Evolutionary conservation across 2,113 vertebrate species (phyloP).

Genomic region (Meriones unguiculatus): DNA sequence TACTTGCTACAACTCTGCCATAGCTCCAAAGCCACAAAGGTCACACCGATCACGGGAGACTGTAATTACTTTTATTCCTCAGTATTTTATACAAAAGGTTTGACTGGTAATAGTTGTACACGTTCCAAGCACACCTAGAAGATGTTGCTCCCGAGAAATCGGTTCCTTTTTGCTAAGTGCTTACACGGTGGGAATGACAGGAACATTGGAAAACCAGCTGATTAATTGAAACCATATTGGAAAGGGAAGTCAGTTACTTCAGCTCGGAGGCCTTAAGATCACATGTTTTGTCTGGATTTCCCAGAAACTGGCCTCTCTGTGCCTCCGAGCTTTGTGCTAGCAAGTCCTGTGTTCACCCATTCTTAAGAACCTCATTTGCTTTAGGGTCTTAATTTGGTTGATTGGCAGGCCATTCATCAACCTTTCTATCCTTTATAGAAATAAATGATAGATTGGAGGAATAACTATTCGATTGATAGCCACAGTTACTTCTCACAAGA

Average conservation of each 20-base stretch:
- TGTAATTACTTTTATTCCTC: slow-evolving; percentile 18
- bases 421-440: neutral
- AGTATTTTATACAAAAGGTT: slow-evolving; percentile 39
- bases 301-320: neutral
- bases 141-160: neutral
- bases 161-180: slow-evolving; percentile 53
- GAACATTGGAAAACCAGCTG: neutral
- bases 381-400: neutral
- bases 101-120: neutral
- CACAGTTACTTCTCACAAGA: neutral
- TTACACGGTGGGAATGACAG: neutral
- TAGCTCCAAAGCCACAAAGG: slow-evolving; percentile 25
- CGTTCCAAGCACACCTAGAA: neutral
- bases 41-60: neutral
- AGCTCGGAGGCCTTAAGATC: slow-evolving; percentile 17
- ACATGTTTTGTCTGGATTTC: slow-evolving; percentile 54
- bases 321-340: neutral
- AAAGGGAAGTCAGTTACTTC: neutral
- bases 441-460: slow-evolving; percentile 6
- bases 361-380: neutral
- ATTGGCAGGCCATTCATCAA: neutral
- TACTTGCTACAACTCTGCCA: neutral
- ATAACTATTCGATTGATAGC: neutral
- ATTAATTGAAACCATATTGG: slow-evolving; percentile 57
- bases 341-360: neutral